Evolutionary conservation across 1,140 invertebrate genomes (phyloP), one percentile per base, ranked within the genome.

Genomic region (Archegozetes longisetosus): DNA sequence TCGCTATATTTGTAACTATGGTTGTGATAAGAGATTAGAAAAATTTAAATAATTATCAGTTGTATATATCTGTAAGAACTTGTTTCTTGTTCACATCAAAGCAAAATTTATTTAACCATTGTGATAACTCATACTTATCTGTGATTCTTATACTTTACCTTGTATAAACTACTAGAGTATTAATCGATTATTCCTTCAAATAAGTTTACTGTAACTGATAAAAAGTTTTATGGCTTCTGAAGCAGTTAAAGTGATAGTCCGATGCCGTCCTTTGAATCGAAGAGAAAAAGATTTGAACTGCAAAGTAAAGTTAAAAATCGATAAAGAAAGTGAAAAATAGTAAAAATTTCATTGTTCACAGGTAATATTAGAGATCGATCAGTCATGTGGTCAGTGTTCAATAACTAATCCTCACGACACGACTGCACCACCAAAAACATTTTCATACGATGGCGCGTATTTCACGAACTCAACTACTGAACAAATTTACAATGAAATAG

Each of bases 201-300:
- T n/a, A n/a, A n/a, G n/a, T n/a, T n/a, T n/a, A n/a, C n/a, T n/a
- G n/a, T n/a, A n/a, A n/a, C n/a, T n/a, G n/a, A n/a, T n/a, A n/a
- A n/a, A n/a, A n/a, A n/a, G n/a, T 40, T 40, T 17, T 40, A 68
- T 68, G 61, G 61, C 68, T 53, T 79, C 82, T 50, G 89, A 93
- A 75, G 79, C 83, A 64, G 88, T 93, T 23, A 88, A 87, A 76
- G 88, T 93, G 20, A 84, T 92, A 51, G 86, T 91, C 61, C 77
- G 89, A 74, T 94, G 89, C 77, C 82, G 90, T 32, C 90, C 90
- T 20, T 86, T 91, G 79, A 89, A 88, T 74, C 72, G 75, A 54
- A 75, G 83, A 64, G 86, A 89, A 74, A 79, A 77, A 58, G 76
- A 78, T 51, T 69, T 83, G 20, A 82, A 83, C 58, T 84, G 83